Base-by-base conservation (phyloP, 2,888 invertebrate genomes). In the Serrognathus titanus region DNA sequence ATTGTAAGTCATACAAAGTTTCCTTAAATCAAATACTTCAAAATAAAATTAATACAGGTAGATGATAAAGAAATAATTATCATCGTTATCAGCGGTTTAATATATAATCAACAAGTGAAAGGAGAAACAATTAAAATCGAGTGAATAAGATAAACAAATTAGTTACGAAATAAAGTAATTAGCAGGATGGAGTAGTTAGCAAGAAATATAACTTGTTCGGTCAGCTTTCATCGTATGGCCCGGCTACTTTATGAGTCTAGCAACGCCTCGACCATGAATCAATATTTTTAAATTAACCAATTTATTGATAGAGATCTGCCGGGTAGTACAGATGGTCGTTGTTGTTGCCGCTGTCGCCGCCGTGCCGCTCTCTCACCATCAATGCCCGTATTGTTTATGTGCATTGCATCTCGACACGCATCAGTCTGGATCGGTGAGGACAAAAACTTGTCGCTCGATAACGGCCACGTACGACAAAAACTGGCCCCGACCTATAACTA, bases 231-330 rank as follows among this genome's bases (percentile, higher is more conserved):
- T 43, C 43, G 43, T 43, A 20, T 16, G 20, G 12, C 20, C 20
- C 40, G 43, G 43, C 43, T 43, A 43, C 43, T 43, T 43, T 43
- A 43, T 20, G 43, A 16, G 43, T 10, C 43, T 20, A 20, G 43
- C 43, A 43, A 71, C 71, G 71, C 71, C 70, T 70, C 62, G 61
- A 60, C 67, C 70, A 71, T 74, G 74, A 74, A 74, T 74, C 73
- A 74, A 73, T 73, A 71, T 72, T 73, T 74, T 73, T 72, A 74
- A 74, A 74, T 75, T 75, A 75, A 73, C 73, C 73, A 75, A 74
- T 75, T 74, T 73, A 71, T 69, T 72, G 75, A 75, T 75, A 73
- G 66, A 53, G 71, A 74, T 74, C 72, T 69, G 65, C 62, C 58
- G 54, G 60, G 24, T 31, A 46, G 20, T 52, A 47, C 40, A 24